These are phyloP conservation scores for Limosa lapponica DNA, from an alignment of 2,797 vertebrate genomes.

Conservation along the genomic window DNA sequence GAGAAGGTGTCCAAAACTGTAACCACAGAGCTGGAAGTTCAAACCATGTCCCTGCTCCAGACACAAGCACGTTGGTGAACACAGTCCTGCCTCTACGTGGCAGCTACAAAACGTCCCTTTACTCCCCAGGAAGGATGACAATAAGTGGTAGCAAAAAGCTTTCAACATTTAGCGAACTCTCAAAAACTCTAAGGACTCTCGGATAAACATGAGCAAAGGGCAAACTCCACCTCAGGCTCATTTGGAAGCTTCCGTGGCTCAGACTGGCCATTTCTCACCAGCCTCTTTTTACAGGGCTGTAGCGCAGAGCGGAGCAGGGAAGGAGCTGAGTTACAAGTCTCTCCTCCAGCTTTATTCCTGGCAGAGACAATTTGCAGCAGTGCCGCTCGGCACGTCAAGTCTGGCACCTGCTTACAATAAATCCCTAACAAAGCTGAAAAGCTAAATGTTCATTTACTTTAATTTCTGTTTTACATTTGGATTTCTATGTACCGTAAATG, in stretches of 20 bases:
- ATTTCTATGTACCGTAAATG: neutral
- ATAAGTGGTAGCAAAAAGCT: neutral
- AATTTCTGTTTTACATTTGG: neutral
- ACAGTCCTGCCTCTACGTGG: rapidly evolving
- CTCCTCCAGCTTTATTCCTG: slow-evolving; percentile 10
- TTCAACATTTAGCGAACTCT: neutral
- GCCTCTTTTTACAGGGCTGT: neutral
- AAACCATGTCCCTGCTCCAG: neutral
- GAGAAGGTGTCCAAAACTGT: neutral
- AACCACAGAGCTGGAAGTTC: neutral
- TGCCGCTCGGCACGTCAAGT: neutral
- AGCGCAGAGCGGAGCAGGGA: neutral
- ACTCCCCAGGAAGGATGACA: neutral
- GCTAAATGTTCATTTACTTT: neutral
- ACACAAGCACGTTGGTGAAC: rapidly evolving
- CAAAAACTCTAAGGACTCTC: neutral
- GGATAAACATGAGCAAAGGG: neutral
- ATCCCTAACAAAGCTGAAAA: neutral
- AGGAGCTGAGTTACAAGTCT: neutral
- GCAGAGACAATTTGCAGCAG: neutral
- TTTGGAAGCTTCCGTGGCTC: neutral
- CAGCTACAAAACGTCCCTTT: rapidly evolving
- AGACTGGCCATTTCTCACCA: neutral
- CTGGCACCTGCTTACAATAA: slow-evolving; percentile 45
- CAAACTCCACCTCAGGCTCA: neutral